Evolutionary conservation across 2,113 vertebrate genomes (phyloP).

Genomic region (Brevimyrus niger): DNA sequence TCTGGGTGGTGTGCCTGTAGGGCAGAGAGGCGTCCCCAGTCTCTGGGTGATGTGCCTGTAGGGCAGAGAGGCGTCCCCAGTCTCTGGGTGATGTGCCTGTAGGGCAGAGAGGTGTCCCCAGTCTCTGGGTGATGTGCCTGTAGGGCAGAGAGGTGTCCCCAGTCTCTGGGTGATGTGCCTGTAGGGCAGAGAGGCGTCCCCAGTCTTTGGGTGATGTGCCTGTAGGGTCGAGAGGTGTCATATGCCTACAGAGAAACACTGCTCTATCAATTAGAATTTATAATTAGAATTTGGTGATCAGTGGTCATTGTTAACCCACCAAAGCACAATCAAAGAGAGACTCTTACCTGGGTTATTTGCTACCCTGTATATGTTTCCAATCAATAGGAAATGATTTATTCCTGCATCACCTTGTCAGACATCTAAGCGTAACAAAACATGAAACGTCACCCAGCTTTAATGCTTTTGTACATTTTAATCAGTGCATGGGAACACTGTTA

Average conservation of each 20-base stretch:
- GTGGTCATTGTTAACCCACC: no score
- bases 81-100: background rate
- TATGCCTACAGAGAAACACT: background rate
- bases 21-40: background rate
- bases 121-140: background rate
- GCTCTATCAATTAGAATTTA: no score
- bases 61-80: background rate
- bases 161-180: background rate
- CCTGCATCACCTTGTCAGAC: background rate
- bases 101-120: rapidly evolving
- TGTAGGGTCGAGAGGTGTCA: background rate
- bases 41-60: no score
- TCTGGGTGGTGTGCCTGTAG: background rate
- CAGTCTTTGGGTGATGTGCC: background rate
- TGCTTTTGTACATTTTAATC: background rate
- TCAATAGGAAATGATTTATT: background rate
- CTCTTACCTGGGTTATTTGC: background rate
- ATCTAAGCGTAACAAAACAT: background rate
- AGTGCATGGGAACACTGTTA: background rate
- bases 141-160: background rate
- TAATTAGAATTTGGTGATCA: no score
- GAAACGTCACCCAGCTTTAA: background rate
- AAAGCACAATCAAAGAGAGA: no score
- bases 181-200: background rate
- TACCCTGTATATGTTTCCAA: background rate